Conservation (phyloP, 2,888 invertebrate genomes). For the Gymnocheta viridis region DNA sequence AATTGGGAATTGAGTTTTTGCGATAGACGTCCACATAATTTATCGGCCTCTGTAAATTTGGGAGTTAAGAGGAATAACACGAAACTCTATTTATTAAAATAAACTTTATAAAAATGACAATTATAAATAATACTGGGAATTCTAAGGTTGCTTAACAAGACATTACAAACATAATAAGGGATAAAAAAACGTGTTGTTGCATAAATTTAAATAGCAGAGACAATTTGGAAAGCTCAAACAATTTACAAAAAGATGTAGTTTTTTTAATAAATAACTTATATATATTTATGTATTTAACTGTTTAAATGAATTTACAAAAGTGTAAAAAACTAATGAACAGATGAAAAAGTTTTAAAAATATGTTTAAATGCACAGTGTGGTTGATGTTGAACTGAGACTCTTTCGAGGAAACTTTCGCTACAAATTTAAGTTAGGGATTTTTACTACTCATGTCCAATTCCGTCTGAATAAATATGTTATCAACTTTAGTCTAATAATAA, state of each 20-base stretch:
- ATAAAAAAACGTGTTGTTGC: background rate
- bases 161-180: slow-evolving; percentile 17
- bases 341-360: too few relatives aligned
- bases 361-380: too few relatives aligned
- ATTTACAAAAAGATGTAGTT: background rate
- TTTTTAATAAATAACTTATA: background rate
- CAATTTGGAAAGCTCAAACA: background rate
- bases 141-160: slow-evolving; percentile 14
- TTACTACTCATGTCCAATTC: too few relatives aligned
- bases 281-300: too few relatives aligned
- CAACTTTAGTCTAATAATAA: too few relatives aligned
- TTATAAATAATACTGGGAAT: background rate
- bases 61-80: background rate
- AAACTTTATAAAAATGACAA: background rate
- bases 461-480: too few relatives aligned
- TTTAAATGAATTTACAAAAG: too few relatives aligned
- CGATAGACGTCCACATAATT: slow-evolving; percentile 94
- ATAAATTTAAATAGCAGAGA: background rate
- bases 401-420: too few relatives aligned
- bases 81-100: background rate
- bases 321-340: too few relatives aligned
- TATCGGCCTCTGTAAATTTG: slow-evolving; percentile 91
- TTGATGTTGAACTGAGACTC: too few relatives aligned
- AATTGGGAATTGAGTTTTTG: slow-evolving; percentile 97
- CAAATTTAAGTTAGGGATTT: too few relatives aligned